Evolutionary conservation across 1,140 invertebrate species (phyloP).

Genomic region (Drosophila rhopaloa): DNA sequence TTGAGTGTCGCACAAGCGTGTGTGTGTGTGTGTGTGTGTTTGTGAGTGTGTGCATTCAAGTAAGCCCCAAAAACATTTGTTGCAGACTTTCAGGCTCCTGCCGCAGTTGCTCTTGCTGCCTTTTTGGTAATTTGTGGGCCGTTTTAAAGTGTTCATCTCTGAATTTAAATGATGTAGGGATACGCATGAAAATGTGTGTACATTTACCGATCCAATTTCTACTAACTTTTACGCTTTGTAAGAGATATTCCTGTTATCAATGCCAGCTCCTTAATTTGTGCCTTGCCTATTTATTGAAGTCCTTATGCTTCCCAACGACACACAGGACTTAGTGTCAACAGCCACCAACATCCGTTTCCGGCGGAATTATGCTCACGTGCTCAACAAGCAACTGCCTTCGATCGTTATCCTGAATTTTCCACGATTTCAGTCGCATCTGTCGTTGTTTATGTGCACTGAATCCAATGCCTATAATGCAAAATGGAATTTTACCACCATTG

Average conservation of each 20-base stretch:
- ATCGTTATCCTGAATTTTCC: constrained; percentile 36
- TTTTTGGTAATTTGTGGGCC: constrained; percentile 58
- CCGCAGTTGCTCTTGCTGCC: constrained; percentile 24
- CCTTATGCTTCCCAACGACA: constrained; percentile 38
- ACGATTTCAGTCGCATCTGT: constrained; percentile 5
- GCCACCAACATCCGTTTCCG: constrained; percentile 66
- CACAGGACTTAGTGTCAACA: constrained; percentile 42
- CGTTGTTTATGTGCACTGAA: constrained; percentile 68
- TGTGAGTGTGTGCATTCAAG: constrained; percentile 30
- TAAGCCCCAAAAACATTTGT: constrained; percentile 69
- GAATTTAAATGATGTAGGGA: constrained; percentile 59
- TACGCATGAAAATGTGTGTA: constrained; percentile 5
- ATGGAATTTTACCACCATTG: constrained; percentile 50
- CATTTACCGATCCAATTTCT: constrained; percentile 12
- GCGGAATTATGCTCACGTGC: constrained; percentile 69
- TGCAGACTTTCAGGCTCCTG: constrained; percentile 64
- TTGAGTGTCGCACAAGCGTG: constrained; percentile 13
- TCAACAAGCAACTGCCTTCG: constrained; percentile 21
- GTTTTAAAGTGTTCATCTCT: constrained; percentile 56
- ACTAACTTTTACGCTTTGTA: background rate
- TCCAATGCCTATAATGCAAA: constrained; percentile 60
- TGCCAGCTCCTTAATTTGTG: constrained; percentile 11
- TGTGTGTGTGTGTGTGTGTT: constrained; percentile 10
- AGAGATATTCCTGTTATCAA: constrained; percentile 18
- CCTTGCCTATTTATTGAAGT: background rate